Evolutionary conservation across 2,797 vertebrate species (phyloP).

Genomic region (Sebastes aleutianus): DNA sequence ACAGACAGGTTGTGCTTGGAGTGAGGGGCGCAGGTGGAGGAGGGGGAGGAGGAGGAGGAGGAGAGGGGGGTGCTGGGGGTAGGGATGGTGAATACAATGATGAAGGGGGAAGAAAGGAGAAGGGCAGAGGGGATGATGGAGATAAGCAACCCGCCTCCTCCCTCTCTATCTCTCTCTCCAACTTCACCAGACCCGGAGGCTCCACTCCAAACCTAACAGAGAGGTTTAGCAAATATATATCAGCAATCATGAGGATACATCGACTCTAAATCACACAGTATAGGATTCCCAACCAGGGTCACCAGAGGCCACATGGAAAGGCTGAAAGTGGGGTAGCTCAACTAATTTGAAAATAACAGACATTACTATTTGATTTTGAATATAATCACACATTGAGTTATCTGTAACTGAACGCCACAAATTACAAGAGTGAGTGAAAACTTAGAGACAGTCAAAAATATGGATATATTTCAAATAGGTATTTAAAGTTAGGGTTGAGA

Average conservation of each 20-base stretch:
- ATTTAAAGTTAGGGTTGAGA: too few species aligned
- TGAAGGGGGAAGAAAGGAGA: constrained; percentile 78
- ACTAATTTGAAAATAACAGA: not conserved
- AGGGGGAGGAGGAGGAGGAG: constrained; percentile 31
- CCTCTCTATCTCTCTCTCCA: constrained; percentile 95
- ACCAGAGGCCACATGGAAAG: not conserved
- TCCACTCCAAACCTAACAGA: constrained; percentile 90
- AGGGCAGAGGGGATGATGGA: constrained; percentile 73
- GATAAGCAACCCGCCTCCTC: constrained; percentile 81
- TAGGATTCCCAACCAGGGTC: not conserved
- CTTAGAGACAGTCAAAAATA: too few species aligned
- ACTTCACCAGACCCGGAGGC: constrained; percentile 92
- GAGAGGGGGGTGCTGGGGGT: constrained; percentile 29
- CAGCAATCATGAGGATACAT: not conserved
- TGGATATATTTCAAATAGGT: not conserved
- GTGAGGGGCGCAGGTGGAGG: constrained; percentile 36
- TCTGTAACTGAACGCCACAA: not conserved
- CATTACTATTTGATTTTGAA: not conserved
- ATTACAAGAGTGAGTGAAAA: not conserved
- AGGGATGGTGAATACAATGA: constrained; percentile 49
- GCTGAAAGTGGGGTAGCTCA: not conserved
- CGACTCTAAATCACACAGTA: not conserved
- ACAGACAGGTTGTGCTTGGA: constrained; percentile 39
- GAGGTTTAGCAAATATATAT: not conserved
- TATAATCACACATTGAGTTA: not conserved